Conservation (phyloP, 2,113 vertebrate genomes). For the Stigmatopora nigra region DNA sequence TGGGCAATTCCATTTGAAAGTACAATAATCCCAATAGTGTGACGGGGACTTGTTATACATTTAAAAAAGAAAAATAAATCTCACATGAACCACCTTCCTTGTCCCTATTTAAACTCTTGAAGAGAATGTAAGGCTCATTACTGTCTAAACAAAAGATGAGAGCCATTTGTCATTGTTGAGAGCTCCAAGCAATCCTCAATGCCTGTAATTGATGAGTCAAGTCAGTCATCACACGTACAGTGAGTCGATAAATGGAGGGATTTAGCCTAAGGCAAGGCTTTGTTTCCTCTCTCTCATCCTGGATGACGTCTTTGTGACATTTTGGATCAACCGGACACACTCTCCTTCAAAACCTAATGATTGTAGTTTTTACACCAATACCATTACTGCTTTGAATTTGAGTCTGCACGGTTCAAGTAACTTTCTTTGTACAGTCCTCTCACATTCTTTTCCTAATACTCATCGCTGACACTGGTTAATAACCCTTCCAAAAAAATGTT, state of each 20-base stretch:
- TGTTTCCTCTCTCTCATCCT: conserved; percentile 58
- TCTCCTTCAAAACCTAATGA: neutral
- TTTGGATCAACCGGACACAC: conserved; percentile 30
- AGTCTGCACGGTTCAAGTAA: neutral
- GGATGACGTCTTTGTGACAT: conserved; percentile 40
- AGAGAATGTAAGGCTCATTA: conserved; percentile 23
- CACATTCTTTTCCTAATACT: neutral
- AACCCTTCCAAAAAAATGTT: neutral
- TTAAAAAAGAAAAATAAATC: conserved; percentile 38
- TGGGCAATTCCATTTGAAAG: conserved; percentile 55
- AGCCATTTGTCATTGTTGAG: conserved; percentile 45
- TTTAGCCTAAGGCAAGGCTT: conserved; percentile 46
- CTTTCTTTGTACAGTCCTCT: neutral
- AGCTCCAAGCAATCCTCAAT: conserved; percentile 36
- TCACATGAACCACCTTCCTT: neutral
- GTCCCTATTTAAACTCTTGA: conserved; percentile 9
- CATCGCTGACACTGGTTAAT: neutral
- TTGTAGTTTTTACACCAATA: neutral
- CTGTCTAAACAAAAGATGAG: conserved; percentile 39
- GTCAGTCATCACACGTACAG: conserved; percentile 57
- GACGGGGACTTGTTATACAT: conserved; percentile 37
- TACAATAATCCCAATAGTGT: conserved; percentile 48
- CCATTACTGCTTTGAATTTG: neutral
- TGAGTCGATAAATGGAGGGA: conserved; percentile 56
- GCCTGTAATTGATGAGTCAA: conserved; percentile 55